Conservation (phyloP, 2,113 vertebrate genomes). For the Brachyistius frenatus region DNA sequence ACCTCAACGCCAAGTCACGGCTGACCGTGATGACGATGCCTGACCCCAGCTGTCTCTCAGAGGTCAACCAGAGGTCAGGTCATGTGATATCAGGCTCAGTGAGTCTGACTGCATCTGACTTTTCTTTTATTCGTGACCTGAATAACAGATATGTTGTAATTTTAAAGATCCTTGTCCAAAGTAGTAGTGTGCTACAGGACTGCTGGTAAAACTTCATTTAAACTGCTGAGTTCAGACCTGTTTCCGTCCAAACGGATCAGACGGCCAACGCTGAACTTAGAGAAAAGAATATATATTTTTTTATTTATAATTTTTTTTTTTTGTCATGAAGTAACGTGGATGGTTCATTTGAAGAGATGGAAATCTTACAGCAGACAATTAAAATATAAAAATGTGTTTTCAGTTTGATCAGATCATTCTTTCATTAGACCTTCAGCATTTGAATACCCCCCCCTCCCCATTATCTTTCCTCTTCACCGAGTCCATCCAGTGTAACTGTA, state of each 20-base stretch:
- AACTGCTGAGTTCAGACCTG: not conserved
- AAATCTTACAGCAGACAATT: not conserved
- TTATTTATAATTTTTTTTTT: too few relatives aligned
- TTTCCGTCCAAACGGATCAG: too few relatives aligned
- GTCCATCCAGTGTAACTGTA: slow-evolving; percentile 21
- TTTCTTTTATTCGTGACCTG: not conserved
- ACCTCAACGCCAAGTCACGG: too few relatives aligned
- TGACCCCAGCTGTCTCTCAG: not conserved
- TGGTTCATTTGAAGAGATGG: not conserved
- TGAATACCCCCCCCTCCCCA: not conserved
- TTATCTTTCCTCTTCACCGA: not conserved
- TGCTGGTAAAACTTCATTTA: not conserved
- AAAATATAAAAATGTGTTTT: slow-evolving; percentile 1
- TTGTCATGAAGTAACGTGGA: not conserved
- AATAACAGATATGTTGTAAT: not conserved
- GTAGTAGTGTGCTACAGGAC: too few relatives aligned
- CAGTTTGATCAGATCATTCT: not conserved
- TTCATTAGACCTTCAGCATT: not conserved
- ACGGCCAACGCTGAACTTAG: not conserved
- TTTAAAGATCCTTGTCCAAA: not conserved
- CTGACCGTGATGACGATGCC: not conserved
- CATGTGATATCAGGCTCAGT: not conserved
- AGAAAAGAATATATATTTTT: not conserved
- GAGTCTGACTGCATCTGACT: not conserved
- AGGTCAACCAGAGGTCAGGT: not conserved